Base-by-base conservation (phyloP, 2,888 invertebrate species). In the Petrolisthes manimaculis region DNA sequence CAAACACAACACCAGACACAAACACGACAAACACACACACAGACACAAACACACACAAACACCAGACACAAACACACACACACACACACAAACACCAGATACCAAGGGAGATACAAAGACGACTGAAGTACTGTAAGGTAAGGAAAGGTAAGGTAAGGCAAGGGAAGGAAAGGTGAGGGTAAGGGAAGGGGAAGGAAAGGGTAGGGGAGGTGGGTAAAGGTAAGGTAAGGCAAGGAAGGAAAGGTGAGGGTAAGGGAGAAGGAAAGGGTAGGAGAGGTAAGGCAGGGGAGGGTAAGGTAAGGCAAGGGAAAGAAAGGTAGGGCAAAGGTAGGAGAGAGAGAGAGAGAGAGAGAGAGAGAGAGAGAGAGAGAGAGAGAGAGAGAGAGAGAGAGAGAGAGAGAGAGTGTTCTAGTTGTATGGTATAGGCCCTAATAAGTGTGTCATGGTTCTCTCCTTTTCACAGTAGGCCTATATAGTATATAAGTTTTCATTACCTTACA, bases 281-380 rank as follows among this genome's bases (percentile, higher is more conserved):
- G 53, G 8, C n/a, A 18, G 53, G n/a, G 9, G 54, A 24, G n/a
- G n/a, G n/a, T n/a, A n/a, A n/a, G n/a, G n/a, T n/a, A n/a, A n/a
- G n/a, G n/a, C n/a, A n/a, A n/a, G n/a, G n/a, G n/a, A n/a, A n/a
- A n/a, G n/a, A n/a, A n/a, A n/a, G n/a, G n/a, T n/a, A n/a, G n/a
- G n/a, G n/a, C n/a, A n/a, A n/a, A n/a, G n/a, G n/a, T 54, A 54
- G 54, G 78, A 53, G 78, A 53, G 78, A 53, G 78, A 78, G 78
- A 53, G 78, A 78, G 78, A 78, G 78, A 78, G 78, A 77, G 77
- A 77, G 77, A 51, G 53, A 77, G 75, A 75, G 75, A 75, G 75
- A 75, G 75, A 75, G 75, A 75, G 75, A 75, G 75, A 75, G 75
- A 74, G 75, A 75, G 75, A 75, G 75, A 75, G 75, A 75, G 75